Evolutionary conservation across 2,113 vertebrate species (phyloP), one percentile per base, ranked within the genome.

Genomic region (Odontophorus gujanensis): DNA sequence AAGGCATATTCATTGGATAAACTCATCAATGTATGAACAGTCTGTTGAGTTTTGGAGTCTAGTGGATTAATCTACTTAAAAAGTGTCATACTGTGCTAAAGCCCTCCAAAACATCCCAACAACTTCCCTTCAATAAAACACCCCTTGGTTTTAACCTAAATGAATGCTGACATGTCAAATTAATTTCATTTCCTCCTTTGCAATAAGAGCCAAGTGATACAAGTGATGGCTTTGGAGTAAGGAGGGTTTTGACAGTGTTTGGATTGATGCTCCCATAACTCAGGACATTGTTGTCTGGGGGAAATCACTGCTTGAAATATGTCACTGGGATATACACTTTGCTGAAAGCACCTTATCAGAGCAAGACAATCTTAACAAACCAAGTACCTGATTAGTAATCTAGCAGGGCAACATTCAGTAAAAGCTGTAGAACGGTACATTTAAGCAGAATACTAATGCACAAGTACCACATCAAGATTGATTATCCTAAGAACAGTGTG

Each of bases 221-320:
- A 18, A 24, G 50, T 22, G 81, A 83, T 84, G 73, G 61, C 32
- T 83, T 85, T 80, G 53, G 79, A 89, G n/a, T 62, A 10, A 69
- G 72, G 75, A 94, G 61, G 42, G 38, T 90, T 90, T 71, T 91
- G 90, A 53, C 93, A 81, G 55, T 14, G 59, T 75, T 92, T 84
- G 85, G 73, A 51, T 71, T 88, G 92, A 90, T 90, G 82, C 17
- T 92, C 15, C 50, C 51, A 1, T 59, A 26, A 22, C 51, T 81
- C 13, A 36, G 76, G 88, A 45, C 88, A 48, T 63, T 2, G 18
- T 65, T 92, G 73, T 75, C 81, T 75, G 75, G 45, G 85, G 92
- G 68, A 74, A 67, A 90, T 58, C 85, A 59, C 79, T 63, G 9
- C n/a, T 68, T 50, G 73, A 30, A 59, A 83, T 73, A 36, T 19